phyloP scores from a whole-genome alignment of 2,113 vertebrate genomes.

The Gasterosteus aculeatus region DNA sequence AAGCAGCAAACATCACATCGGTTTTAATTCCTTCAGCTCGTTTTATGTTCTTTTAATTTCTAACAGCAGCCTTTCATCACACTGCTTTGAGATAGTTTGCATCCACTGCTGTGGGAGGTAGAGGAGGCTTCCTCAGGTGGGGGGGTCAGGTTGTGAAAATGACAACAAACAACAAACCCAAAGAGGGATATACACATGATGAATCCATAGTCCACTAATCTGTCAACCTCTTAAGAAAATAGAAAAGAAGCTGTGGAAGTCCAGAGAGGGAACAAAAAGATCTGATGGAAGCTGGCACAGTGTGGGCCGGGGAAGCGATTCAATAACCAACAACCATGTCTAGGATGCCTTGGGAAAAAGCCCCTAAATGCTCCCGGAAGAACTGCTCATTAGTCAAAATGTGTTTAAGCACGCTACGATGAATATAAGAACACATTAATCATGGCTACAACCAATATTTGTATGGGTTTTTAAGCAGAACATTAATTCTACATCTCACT shows the following conservation, averaged over 20 bases:
- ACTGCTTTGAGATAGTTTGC: slow-evolving; percentile 13
- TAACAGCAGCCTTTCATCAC: slow-evolving; percentile 11
- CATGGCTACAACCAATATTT: background rate
- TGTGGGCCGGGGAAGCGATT: slow-evolving; percentile 11
- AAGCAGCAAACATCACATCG: slow-evolving; percentile 46
- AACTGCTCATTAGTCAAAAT: background rate
- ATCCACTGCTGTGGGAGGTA: slow-evolving; percentile 12
- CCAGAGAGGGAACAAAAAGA: slow-evolving; percentile 2
- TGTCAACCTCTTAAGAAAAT: slow-evolving; percentile 9
- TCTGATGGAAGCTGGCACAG: slow-evolving; percentile 4
- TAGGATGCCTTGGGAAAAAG: slow-evolving; percentile 7
- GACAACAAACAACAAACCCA: slow-evolving; percentile 24
- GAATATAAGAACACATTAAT: slow-evolving; percentile 11
- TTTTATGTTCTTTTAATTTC: slow-evolving; percentile 22
- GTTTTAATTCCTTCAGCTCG: slow-evolving; percentile 34
- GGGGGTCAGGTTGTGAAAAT: background rate
- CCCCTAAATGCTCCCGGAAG: background rate
- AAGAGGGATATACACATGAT: background rate
- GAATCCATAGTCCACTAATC: slow-evolving; percentile 23
- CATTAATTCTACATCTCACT: background rate
- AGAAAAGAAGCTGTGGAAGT: background rate
- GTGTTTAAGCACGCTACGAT: background rate
- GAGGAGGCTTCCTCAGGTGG: slow-evolving; percentile 12
- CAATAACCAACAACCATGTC: slow-evolving; percentile 4
- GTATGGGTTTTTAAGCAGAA: background rate